Percentiles rank a stretch among this genome's conserved stretches.
phyloP scores from a whole-genome alignment of 2,888 invertebrate species.

The Tribolium freemani region DNA sequence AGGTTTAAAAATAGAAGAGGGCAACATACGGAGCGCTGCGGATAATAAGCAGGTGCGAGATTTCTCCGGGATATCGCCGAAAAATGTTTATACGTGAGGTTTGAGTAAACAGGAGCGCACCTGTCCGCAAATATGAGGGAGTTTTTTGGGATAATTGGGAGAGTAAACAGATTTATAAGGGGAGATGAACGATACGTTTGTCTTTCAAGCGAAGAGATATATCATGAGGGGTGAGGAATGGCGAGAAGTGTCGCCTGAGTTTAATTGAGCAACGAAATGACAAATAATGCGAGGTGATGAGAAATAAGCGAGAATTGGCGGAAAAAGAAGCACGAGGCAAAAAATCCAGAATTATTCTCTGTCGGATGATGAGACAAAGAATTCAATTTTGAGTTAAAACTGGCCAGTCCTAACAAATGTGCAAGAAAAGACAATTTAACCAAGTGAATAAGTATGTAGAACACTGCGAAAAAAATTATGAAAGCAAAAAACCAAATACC shows the following conservation, averaged over 20 bases:
- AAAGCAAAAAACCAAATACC: no score
- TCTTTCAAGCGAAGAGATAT: not conserved
- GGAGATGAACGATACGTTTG: no score
- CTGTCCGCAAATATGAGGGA: no score
- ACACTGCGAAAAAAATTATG: no score
- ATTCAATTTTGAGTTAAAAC: no score
- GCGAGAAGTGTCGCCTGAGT: not conserved
- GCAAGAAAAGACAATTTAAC: no score
- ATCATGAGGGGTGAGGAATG: not conserved
- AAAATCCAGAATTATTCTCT: not conserved
- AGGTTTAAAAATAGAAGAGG: constrained; percentile 41
- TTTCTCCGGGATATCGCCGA: not conserved
- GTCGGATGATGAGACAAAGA: no score
- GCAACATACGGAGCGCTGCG: constrained; percentile 11
- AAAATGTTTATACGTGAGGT: not conserved
- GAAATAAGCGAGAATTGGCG: not conserved
- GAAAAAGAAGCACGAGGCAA: not conserved
- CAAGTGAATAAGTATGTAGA: no score
- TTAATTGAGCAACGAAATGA: not conserved
- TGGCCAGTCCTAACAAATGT: no score
- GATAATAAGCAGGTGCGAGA: constrained; percentile 35
- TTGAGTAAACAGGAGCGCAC: not conserved
- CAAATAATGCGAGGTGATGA: not conserved
- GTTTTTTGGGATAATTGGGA: no score
- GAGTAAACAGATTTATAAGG: no score